Conservation (phyloP, 2,797 vertebrate genomes). For the Bucorvus abyssinicus region DNA sequence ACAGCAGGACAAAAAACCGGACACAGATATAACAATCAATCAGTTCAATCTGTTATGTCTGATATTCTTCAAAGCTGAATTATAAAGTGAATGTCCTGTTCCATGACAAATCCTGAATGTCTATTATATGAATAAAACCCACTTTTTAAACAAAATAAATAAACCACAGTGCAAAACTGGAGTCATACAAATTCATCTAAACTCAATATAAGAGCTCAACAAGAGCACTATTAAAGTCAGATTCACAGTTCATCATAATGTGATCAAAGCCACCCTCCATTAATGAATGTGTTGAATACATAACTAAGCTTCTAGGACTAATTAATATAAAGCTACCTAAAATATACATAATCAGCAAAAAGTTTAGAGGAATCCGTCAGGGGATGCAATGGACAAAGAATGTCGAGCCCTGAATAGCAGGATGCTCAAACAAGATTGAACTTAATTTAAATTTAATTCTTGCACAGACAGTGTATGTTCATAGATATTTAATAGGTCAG, state of each 20-base stretch:
- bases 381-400: neutral
- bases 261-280: accelerated
- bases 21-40: neutral
- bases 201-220: neutral
- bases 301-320: neutral
- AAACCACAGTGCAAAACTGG: neutral
- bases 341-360: neutral
- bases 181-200: neutral
- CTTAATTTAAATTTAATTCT: neutral
- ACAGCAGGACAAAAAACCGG: neutral
- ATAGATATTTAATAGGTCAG: too few species aligned
- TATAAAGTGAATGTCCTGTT: neutral
- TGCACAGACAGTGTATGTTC: neutral
- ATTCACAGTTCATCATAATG: neutral
- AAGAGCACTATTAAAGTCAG: accelerated
- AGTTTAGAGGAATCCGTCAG: neutral
- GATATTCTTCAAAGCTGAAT: neutral
- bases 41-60: neutral
- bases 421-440: neutral
- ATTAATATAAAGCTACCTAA: neutral
- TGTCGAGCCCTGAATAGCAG: neutral
- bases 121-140: neutral
- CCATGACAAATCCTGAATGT: neutral
- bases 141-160: neutral
- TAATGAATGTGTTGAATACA: accelerated